Conservation (phyloP, 2,797 vertebrate genomes). For the Mormyrus proboscirostris region DNA sequence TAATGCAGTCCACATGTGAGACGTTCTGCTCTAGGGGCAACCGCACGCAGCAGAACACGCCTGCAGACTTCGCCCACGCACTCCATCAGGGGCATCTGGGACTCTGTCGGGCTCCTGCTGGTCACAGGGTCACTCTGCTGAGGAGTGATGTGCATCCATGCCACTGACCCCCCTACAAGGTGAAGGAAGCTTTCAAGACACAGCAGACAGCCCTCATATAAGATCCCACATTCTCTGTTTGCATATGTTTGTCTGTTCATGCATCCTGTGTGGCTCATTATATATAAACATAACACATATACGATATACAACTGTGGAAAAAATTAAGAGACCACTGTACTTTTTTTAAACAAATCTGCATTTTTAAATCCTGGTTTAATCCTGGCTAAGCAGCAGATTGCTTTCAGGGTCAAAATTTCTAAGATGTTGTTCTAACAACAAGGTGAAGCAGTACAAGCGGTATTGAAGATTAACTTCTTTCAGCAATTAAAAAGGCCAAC, state of each 20-base stretch:
- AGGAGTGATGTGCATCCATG: background rate
- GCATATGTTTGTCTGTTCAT: background rate
- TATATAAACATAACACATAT: background rate
- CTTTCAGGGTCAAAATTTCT: background rate
- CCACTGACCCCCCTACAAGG: constrained; percentile 24
- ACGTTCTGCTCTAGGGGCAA: constrained; percentile 32
- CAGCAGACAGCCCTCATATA: constrained; percentile 37
- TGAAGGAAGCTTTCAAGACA: constrained; percentile 28
- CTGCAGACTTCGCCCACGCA: constrained; percentile 19
- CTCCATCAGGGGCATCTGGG: background rate
- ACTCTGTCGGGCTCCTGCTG: background rate
- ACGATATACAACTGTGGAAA: background rate
- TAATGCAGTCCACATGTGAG: constrained; percentile 44
- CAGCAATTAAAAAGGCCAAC: background rate
- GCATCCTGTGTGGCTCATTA: background rate
- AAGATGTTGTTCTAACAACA: background rate
- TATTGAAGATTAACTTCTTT: background rate
- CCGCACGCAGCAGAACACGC: constrained; percentile 20
- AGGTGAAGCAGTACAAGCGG: background rate
- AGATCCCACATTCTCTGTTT: constrained; percentile 1
- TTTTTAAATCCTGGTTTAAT: background rate
- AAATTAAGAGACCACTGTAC: background rate
- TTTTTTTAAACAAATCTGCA: background rate
- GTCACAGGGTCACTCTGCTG: background rate
- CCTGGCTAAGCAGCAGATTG: background rate